Base-by-base conservation (phyloP, 2,113 vertebrate species). In the Nothobranchius furzeri region DNA sequence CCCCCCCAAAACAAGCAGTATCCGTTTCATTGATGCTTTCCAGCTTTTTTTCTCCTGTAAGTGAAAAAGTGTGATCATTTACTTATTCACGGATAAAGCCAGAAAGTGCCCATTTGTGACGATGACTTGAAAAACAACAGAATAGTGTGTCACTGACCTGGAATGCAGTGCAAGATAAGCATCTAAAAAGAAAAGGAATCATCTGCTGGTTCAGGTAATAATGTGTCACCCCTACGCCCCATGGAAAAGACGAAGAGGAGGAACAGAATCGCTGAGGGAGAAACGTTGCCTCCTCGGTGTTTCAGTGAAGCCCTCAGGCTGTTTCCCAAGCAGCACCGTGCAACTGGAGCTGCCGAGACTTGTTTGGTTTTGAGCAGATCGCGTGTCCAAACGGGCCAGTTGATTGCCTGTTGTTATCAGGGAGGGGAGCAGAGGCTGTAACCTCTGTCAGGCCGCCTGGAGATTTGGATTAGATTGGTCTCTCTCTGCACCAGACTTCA, bases 401-500 rank as follows among this genome's bases (percentile, higher is more conserved):
- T 90, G 85, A 89, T 89, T 84, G 82, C 88, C 68, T 78, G 88
- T 83, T 85, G 85, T 90, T 91, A 86, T 85, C 78, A 83, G 87
- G 48, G 75, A 82, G 57, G 86, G 80, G 60, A 79, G 76, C 56
- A 50, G 75, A 71, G 85, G 83, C 79, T 75, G 78, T 78, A 82
- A 87, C 80, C 75, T 75, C 68, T 68, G 66, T 76, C 72, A 82
- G 78, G 69, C 77, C 67, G 79, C 81, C 82, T 88, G 85, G 84
- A 84, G 82, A 73, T 68, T 61, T 36, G 60, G 79, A 82, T 89
- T 82, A 84, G 71, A 64, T 73, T 62, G 64, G 61, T 68, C 74
- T 36, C n/a, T 74, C 66, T 60, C 81, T 67, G 51, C 58, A 59
- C 60, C 68, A 66, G 40, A 56, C 68, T 80, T 65, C 83, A 74